Conservation (phyloP, 2,797 vertebrate species). For the Pipistrellus pipistrellus region DNA sequence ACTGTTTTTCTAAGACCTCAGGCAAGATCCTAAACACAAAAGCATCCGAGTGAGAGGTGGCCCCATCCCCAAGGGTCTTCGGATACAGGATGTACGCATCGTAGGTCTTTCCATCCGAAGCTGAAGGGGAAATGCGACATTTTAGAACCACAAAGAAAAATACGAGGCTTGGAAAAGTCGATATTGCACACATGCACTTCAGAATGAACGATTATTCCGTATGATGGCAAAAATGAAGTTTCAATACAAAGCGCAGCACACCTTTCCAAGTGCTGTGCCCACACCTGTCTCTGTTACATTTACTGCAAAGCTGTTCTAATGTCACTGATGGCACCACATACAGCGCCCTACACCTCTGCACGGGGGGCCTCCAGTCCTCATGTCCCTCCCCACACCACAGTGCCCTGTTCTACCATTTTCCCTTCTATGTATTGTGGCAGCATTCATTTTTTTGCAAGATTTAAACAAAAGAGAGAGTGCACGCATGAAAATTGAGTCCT, state of each 20-base stretch:
- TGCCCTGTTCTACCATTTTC: background rate
- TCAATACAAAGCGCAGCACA: background rate
- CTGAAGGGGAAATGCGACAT: slow-evolving; percentile 82
- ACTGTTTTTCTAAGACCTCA: slow-evolving; percentile 93
- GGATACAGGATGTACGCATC: slow-evolving; percentile 95
- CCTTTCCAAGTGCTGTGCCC: background rate
- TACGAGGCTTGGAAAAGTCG: slow-evolving; percentile 11
- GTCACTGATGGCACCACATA: background rate
- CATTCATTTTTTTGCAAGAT: background rate
- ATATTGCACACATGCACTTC: background rate
- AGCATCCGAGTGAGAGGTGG: slow-evolving; percentile 88
- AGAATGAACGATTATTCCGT: background rate
- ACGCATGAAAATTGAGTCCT: background rate
- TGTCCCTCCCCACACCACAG: background rate
- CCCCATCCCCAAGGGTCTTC: slow-evolving; percentile 81
- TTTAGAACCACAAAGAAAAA: slow-evolving; percentile 48
- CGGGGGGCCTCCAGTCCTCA: background rate
- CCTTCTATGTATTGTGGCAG: background rate
- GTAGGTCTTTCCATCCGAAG: slow-evolving; percentile 93
- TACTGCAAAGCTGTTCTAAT: background rate
- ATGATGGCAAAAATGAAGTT: background rate
- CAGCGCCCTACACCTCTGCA: background rate
- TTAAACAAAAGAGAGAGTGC: background rate
- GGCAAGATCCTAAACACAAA: slow-evolving; percentile 94
- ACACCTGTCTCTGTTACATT: background rate